Conservation (phyloP, 2,113 vertebrate genomes). For the Hipposideros armiger region DNA sequence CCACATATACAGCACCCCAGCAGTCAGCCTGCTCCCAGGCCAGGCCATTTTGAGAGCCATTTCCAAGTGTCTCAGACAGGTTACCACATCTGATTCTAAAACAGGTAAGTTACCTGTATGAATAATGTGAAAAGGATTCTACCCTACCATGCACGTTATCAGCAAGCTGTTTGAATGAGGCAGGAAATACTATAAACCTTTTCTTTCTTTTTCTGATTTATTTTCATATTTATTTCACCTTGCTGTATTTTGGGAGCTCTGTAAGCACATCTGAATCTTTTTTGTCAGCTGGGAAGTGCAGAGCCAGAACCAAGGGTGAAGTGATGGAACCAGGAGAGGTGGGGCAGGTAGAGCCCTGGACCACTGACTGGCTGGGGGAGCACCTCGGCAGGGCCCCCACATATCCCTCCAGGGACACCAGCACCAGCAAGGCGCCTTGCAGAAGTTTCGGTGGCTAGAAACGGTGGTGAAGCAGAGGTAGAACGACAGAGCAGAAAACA, state of each 20-base stretch:
- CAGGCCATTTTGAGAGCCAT: neutral
- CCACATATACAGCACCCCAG: neutral
- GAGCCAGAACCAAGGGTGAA: neutral
- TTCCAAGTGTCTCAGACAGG: neutral
- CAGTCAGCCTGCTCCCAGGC: neutral
- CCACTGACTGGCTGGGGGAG: neutral
- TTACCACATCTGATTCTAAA: neutral
- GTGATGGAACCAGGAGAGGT: neutral
- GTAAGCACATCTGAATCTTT: neutral
- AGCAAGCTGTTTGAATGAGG: neutral
- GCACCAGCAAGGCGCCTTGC: neutral
- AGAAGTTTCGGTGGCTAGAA: neutral
- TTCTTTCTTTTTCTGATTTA: neutral
- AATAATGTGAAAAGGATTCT: neutral
- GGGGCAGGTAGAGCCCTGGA: neutral
- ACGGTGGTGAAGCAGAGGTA: neutral
- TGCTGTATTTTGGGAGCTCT: neutral
- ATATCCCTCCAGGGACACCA: no score
- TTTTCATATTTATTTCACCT: neutral
- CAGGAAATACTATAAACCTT: neutral
- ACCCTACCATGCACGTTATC: accelerated
- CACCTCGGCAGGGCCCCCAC: no score
- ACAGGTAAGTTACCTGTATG: accelerated
- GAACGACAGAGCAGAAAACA: neutral
- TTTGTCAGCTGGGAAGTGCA: neutral